phyloP scores from a whole-genome alignment of 2,888 invertebrate species.

The Sinohyriopsis cumingii region DNA sequence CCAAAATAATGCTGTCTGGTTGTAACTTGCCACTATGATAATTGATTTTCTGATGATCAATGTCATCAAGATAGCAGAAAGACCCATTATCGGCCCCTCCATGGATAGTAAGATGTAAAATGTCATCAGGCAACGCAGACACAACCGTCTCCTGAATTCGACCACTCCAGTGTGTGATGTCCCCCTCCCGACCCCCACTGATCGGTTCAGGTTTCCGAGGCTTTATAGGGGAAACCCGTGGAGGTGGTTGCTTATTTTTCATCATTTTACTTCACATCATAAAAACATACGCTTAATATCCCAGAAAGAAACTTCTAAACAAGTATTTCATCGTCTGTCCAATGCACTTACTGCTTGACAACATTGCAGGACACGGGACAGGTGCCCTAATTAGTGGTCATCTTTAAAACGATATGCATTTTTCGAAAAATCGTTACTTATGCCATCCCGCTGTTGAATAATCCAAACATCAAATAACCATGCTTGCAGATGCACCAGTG shows the following conservation, averaged over 20 bases:
- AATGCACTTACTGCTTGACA: conserved; percentile 8
- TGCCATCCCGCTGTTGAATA: not conserved
- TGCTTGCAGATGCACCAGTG: not conserved
- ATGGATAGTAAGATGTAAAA: conserved; percentile 71
- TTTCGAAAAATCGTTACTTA: not conserved
- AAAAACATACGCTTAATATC: conserved; percentile 1
- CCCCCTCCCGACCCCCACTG: conserved; percentile 28
- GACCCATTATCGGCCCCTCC: conserved; percentile 75
- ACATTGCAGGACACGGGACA: conserved; percentile 3
- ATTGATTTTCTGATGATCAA: conserved; percentile 63
- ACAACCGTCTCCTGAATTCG: conserved; percentile 72
- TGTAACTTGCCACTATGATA: conserved; percentile 68
- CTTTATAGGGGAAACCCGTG: conserved; percentile 35
- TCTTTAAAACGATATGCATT: not conserved
- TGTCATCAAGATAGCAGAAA: conserved; percentile 66
- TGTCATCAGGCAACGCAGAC: conserved; percentile 71
- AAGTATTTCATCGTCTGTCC: not conserved
- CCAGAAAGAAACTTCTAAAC: not conserved
- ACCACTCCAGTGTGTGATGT: conserved; percentile 72
- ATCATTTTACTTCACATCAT: conserved; percentile 36
- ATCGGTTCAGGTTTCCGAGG: conserved; percentile 27
- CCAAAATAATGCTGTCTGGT: conserved; percentile 73
- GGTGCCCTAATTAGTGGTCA: conserved; percentile 8
- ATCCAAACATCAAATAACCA: conserved; percentile 5
- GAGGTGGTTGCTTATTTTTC: conserved; percentile 43